Conservation (phyloP, 2,113 vertebrate genomes). For the Ibidorhyncha struthersii region DNA sequence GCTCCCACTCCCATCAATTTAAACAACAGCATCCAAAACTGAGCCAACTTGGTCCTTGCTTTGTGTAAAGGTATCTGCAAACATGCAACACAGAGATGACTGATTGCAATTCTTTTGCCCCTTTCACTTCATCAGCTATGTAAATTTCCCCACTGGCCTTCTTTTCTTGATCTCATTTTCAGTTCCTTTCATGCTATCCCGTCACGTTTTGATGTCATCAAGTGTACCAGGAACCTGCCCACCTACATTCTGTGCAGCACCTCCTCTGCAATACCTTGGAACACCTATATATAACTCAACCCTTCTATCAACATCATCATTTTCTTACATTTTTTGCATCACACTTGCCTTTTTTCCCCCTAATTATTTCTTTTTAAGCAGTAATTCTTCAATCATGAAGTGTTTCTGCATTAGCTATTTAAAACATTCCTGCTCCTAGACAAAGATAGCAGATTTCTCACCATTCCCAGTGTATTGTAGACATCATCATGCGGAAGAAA, state of each 20-base stretch:
- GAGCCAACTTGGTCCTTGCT: background rate
- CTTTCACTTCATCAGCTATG: background rate
- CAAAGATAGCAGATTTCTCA: background rate
- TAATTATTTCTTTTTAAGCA: background rate
- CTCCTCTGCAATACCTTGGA: background rate
- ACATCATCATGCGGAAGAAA: background rate
- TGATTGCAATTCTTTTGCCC: background rate
- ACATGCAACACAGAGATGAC: fast-evolving
- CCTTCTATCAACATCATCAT: background rate
- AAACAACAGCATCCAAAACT: background rate
- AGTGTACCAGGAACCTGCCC: background rate
- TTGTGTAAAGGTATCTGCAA: background rate
- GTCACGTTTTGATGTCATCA: background rate
- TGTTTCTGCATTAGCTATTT: background rate
- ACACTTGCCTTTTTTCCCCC: background rate
- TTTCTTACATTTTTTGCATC: background rate
- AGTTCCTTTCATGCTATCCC: background rate
- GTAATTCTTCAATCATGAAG: background rate
- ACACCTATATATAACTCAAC: background rate
- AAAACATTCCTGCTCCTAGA: background rate
- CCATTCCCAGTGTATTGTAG: background rate
- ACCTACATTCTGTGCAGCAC: background rate
- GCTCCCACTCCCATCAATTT: background rate
- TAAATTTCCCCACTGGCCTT: background rate
- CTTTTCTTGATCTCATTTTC: background rate